Conservation (phyloP, 2,797 vertebrate species). For the Aphelocoma californica region DNA sequence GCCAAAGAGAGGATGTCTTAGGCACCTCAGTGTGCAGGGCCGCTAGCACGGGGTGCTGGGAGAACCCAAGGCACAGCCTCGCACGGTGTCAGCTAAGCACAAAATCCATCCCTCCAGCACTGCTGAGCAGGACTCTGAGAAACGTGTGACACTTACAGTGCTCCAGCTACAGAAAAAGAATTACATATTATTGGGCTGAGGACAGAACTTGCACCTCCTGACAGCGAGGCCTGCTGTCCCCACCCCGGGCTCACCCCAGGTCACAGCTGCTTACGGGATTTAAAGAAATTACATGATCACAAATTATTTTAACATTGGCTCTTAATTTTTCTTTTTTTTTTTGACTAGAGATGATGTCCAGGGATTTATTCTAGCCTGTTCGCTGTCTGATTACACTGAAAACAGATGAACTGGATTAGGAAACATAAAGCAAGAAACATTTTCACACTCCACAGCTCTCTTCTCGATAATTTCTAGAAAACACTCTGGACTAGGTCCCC, state of each 20-base stretch:
- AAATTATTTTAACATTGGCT: background rate
- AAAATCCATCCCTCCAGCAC: background rate
- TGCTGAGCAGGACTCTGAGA: background rate
- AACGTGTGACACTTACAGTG: background rate
- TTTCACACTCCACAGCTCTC: background rate
- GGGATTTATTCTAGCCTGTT: background rate
- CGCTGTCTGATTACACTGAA: background rate
- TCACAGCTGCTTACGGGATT: background rate
- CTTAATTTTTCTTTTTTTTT: background rate
- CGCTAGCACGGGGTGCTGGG: background rate
- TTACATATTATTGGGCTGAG: fast-evolving
- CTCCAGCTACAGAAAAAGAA: background rate
- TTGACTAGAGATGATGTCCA: background rate
- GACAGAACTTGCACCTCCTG: background rate
- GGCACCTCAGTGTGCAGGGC: conserved; percentile 11
- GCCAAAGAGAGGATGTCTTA: background rate
- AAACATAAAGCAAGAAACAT: background rate
- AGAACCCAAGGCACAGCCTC: background rate
- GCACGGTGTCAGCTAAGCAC: fast-evolving
- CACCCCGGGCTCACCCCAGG: fast-evolving
- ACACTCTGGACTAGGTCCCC: background rate
- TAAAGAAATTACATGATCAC: background rate
- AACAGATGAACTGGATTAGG: background rate
- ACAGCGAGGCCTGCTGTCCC: background rate
- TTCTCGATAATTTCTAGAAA: background rate